Base-by-base conservation (phyloP, 2,113 vertebrate species). In the Alligator mississippiensis region DNA sequence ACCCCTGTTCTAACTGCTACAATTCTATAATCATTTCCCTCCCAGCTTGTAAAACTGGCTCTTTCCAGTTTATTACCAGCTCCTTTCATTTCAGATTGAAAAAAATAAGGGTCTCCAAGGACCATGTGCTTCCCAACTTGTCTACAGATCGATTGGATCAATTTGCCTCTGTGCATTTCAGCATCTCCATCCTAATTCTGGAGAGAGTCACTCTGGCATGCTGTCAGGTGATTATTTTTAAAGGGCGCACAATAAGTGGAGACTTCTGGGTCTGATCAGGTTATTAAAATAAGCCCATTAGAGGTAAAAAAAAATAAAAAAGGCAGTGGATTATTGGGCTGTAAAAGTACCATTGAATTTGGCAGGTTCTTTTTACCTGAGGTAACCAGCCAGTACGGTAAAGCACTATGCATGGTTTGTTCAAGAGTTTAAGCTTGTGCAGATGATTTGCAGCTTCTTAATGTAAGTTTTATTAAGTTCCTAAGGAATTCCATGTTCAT, bases 21-120 rank as follows among this genome's bases (percentile, higher is more conserved):
- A 79, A 77, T 93, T 96, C 88, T 90, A 30, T 90, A 94, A 95
- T 93, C 1, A 60, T 90, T 95, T 95, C 80, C 93, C 93, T 94
- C 95, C 93, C 82, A 95, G 80, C 88, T 90, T 95, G 85, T 96
- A 95, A 95, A 97, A 82, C 87, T 85, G 87, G n/a, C 80, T 94
- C 34, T 93, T 64, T 93, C 64, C 89, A 87, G 88, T 93, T 95
- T 93, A 77, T 90, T 89, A 89, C 82, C 84, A 80, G 84, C 77
- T 30, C 25, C 64, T 96, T 96, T 93, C 87, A 85, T 25, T 95
- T 91, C 90, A 91, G 82, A 90, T 86, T 92, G 75, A 85, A 93
- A 92, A 77, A 94, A 94, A 90, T 85, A 94, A 95, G 92, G 75
- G 91, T 93, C 94, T 96, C 84, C 1, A 6, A 96, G 87, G 95